Evolutionary conservation across 2,797 vertebrate species (phyloP).

Genomic region (Distichodus sexfasciatus): DNA sequence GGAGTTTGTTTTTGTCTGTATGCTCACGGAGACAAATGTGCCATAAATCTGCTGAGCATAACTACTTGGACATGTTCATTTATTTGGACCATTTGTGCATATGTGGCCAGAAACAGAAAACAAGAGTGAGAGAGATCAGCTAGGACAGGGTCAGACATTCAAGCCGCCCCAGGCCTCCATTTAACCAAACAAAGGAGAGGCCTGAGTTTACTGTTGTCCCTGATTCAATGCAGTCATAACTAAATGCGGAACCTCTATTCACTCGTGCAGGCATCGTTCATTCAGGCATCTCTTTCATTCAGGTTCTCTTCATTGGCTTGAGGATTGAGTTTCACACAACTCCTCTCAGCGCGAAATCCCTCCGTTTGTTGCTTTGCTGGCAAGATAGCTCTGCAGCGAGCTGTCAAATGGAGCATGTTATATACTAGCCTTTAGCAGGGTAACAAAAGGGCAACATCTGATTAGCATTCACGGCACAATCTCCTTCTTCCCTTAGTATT

Average conservation of each 20-base stretch:
- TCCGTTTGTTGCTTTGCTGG: constrained; percentile 68
- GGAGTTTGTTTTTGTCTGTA: constrained; percentile 9
- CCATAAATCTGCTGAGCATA: not conserved
- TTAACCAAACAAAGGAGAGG: constrained; percentile 42
- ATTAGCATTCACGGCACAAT: constrained; percentile 76
- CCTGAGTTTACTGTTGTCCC: constrained; percentile 42
- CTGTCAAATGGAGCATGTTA: constrained; percentile 70
- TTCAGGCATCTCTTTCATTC: constrained; percentile 60
- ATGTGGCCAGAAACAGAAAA: not conserved
- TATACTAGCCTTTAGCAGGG: constrained; percentile 66
- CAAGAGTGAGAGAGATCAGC: not conserved
- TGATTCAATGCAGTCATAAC: constrained; percentile 47
- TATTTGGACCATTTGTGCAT: constrained; percentile 22
- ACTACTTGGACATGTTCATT: constrained; percentile 17
- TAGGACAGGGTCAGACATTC: constrained; percentile 28
- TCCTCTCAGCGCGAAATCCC: constrained; percentile 46
- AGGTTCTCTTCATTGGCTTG: constrained; percentile 56
- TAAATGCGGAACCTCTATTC: constrained; percentile 46
- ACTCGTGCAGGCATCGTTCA: constrained; percentile 55
- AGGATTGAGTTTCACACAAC: constrained; percentile 62
- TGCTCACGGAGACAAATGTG: not conserved
- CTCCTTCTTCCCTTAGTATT: constrained; percentile 70
- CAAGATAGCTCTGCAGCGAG: constrained; percentile 59
- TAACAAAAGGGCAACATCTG: constrained; percentile 77
- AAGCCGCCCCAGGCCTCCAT: constrained; percentile 18